phyloP scores from a whole-genome alignment of 2,888 invertebrate genomes.

The Rhaphigaster nebulosa region DNA sequence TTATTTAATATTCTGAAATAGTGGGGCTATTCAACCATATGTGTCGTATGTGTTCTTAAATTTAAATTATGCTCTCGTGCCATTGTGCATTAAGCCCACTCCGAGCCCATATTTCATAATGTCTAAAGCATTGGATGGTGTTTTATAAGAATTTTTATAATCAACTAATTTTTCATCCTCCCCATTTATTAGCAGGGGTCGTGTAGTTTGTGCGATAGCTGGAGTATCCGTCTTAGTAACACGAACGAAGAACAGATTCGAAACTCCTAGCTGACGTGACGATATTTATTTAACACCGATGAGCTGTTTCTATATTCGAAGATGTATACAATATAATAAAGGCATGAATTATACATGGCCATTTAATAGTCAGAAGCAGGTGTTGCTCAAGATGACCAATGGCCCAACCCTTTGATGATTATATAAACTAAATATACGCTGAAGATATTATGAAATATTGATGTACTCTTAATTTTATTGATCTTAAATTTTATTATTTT shows the following conservation, averaged over 20 bases:
- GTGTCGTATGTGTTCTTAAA: slow-evolving; percentile 3
- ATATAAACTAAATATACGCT: background rate
- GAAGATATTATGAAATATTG: background rate
- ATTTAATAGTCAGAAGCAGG: slow-evolving; percentile 1
- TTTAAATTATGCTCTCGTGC: slow-evolving; percentile 30
- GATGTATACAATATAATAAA: slow-evolving; percentile 35
- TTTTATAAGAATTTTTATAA: slow-evolving; percentile 34
- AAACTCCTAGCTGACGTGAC: background rate
- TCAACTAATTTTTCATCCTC: slow-evolving; percentile 24
- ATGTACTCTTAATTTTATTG: background rate
- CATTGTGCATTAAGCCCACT: slow-evolving; percentile 9
- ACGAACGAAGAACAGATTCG: background rate
- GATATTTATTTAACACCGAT: background rate
- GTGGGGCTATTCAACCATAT: background rate
- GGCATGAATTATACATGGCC: slow-evolving; percentile 3
- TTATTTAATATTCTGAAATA: slow-evolving; percentile 1
- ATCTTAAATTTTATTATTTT: no score
- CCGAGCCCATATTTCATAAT: slow-evolving; percentile 2
- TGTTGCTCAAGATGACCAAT: slow-evolving; percentile 25
- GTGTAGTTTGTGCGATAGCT: background rate
- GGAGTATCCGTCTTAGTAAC: background rate
- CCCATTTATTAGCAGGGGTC: background rate
- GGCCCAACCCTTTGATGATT: background rate
- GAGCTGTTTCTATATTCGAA: background rate
- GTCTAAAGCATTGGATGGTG: background rate